These are phyloP conservation scores for Gallinago paraguaiae DNA, from an alignment of 2,113 vertebrate species.

Conservation along the genomic window DNA sequence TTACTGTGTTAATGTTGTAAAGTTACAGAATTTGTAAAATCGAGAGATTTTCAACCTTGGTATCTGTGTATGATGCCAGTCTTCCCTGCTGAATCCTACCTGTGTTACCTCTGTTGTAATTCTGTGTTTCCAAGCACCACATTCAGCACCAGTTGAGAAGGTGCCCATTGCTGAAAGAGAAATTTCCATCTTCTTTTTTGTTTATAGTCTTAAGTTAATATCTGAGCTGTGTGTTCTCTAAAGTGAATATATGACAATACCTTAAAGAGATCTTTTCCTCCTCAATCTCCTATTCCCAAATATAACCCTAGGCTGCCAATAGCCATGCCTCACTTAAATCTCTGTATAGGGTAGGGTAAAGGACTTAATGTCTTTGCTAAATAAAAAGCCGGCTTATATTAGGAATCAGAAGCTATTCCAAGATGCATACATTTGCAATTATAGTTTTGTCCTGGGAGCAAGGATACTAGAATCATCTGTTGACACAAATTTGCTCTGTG, in stretches of 20 bases:
- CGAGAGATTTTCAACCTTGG: neutral
- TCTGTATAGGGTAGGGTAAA: neutral
- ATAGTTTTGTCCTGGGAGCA: neutral
- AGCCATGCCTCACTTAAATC: neutral
- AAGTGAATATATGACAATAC: neutral
- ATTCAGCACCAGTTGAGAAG: neutral
- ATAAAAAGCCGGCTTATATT: neutral
- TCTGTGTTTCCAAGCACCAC: neutral
- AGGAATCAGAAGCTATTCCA: neutral
- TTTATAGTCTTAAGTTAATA: neutral
- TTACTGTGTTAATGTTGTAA: neutral
- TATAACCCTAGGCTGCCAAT: neutral
- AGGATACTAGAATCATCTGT: neutral
- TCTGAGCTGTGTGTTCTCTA: neutral
- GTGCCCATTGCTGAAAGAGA: neutral
- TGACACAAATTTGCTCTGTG: conserved; percentile 43
- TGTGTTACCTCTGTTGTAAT: neutral
- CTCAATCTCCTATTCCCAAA: neutral
- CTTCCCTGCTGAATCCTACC: neutral
- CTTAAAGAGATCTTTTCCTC: neutral
- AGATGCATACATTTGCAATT: conserved; percentile 3
- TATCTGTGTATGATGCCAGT: fast-evolving
- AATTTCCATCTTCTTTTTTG: neutral
- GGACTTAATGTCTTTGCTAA: neutral
- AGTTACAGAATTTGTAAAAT: neutral